These are phyloP conservation scores for Microchirus variegatus DNA, from an alignment of 2,797 vertebrate species.

Conservation along the genomic window DNA sequence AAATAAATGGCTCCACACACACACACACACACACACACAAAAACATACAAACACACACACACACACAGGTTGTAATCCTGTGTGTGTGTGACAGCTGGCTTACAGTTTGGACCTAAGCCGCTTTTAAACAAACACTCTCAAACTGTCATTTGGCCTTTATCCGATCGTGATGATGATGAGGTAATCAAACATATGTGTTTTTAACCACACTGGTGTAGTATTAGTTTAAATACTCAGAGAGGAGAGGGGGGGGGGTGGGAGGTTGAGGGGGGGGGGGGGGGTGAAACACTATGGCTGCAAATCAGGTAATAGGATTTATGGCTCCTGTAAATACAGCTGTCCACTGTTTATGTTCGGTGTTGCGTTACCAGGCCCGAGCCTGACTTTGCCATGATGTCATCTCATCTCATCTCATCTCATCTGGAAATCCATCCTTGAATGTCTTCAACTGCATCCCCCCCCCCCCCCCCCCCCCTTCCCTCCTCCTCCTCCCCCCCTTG, in stretches of 20 bases:
- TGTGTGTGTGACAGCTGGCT: slow-evolving; percentile 70
- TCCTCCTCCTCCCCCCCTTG: slow-evolving; percentile 4
- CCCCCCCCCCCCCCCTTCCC: not conserved
- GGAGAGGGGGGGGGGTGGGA: slow-evolving; percentile 34
- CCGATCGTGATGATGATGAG: slow-evolving; percentile 60
- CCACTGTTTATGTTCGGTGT: slow-evolving; percentile 80
- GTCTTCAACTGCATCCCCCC: slow-evolving; percentile 62
- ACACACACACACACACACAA: too few species aligned
- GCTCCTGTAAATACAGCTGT: slow-evolving; percentile 84
- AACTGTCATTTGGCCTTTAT: slow-evolving; percentile 50
- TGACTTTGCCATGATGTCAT: slow-evolving; percentile 83
- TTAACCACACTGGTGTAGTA: slow-evolving; percentile 43
- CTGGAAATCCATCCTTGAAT: slow-evolving; percentile 72
- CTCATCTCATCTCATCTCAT: slow-evolving; percentile 72
- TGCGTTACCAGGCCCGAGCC: slow-evolving; percentile 75
- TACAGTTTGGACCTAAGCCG: slow-evolving; percentile 50
- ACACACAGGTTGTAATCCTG: slow-evolving; percentile 49
- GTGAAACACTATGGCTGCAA: slow-evolving; percentile 57
- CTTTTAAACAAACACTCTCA: slow-evolving; percentile 19
- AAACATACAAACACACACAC: not conserved
- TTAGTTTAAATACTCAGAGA: too few species aligned
- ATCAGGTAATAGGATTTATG: slow-evolving; percentile 80
- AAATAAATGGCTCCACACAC: too few species aligned
- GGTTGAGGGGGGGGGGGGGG: slow-evolving; percentile 36
- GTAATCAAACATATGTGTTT: slow-evolving; percentile 47